These are phyloP conservation scores for Okamejei kenojei DNA, from an alignment of 2,797 vertebrate genomes.

Conservation along the genomic window DNA sequence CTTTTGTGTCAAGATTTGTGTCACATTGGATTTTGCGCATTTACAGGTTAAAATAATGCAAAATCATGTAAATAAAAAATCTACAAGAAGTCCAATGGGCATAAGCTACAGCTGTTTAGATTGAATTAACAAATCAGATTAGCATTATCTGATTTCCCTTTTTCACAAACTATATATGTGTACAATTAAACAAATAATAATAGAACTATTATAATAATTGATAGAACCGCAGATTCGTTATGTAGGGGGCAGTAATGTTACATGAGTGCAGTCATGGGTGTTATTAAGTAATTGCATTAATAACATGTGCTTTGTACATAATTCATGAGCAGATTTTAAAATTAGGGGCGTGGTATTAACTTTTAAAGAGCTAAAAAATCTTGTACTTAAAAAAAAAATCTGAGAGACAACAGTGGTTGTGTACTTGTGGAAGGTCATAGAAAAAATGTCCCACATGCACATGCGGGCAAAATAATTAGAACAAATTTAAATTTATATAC, in stretches of 20 bases:
- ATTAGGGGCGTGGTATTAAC: background rate
- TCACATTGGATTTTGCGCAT: background rate
- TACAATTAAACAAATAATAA: background rate
- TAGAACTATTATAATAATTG: too few relatives aligned
- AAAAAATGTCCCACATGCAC: background rate
- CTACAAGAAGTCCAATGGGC: background rate
- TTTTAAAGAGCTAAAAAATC: background rate
- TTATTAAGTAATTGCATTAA: background rate
- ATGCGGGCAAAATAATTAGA: background rate
- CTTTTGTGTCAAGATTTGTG: background rate
- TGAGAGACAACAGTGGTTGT: background rate
- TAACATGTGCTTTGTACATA: background rate
- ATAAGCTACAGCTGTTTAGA: background rate
- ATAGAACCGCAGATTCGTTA: background rate
- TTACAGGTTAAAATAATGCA: background rate
- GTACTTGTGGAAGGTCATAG: background rate
- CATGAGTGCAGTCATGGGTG: background rate
- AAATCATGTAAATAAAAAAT: too few relatives aligned
- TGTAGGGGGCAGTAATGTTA: background rate
- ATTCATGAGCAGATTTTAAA: background rate
- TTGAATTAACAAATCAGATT: background rate
- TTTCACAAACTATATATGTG: background rate
- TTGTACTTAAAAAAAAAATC: background rate
- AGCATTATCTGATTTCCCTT: background rate
- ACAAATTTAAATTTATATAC: background rate